Percentiles rank a stretch among this genome's conserved stretches.
These are phyloP conservation scores for Sylvilagus bachmani DNA, from an alignment of 2,113 vertebrate species.

Conservation along the genomic window DNA sequence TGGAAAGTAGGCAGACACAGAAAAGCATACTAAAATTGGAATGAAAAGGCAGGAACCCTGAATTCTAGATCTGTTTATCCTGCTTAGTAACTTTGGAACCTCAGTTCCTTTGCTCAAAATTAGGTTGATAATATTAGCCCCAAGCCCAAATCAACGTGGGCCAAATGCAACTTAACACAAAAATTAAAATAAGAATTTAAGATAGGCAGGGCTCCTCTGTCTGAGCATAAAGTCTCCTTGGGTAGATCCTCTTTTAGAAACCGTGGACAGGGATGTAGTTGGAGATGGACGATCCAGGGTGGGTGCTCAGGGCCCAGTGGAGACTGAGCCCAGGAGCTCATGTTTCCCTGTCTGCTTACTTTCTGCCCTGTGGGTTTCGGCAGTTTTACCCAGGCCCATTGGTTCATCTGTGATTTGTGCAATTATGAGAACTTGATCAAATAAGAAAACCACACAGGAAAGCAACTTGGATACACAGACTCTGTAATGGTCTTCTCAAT, in stretches of 20 bases:
- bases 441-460: not conserved
- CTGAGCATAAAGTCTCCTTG: not conserved
- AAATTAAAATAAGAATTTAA: not conserved
- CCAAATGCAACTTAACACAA: not conserved
- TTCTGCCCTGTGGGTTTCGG: not conserved
- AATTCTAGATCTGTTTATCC: not conserved
- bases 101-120: not conserved
- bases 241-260: not conserved
- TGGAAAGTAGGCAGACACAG: not conserved
- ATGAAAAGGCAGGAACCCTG: not conserved
- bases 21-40: not conserved
- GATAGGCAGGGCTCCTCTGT: not conserved
- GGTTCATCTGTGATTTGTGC: not conserved
- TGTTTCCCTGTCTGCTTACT: not conserved
- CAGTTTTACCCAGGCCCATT: not conserved
- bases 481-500: not conserved
- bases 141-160: not conserved
- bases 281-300: not conserved
- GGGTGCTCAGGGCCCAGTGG: rapidly evolving
- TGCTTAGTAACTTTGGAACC: not conserved
- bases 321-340: no score
- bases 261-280: rapidly evolving
- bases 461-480: not conserved
- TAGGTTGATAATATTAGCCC: not conserved
- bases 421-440: not conserved